Evolutionary conservation across 2,113 vertebrate species (phyloP).

Genomic region (Ctenomys sociabilis): DNA sequence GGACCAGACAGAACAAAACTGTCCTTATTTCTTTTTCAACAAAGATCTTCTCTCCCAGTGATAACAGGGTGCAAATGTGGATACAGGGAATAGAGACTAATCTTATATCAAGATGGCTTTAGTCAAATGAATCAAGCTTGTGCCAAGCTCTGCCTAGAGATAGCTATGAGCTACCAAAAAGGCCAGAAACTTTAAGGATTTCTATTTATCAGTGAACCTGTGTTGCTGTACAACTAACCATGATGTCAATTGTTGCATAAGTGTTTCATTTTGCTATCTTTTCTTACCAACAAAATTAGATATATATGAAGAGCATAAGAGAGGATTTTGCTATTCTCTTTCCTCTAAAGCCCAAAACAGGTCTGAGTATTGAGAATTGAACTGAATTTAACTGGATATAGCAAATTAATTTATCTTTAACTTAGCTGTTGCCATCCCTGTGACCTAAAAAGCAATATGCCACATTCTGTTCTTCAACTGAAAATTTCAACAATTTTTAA

Average conservation of each 20-base stretch:
- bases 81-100: background rate
- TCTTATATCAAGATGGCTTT: background rate
- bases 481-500: background rate
- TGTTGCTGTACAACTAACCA: background rate
- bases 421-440: background rate
- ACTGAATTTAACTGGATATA: background rate
- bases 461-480: background rate
- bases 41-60: background rate
- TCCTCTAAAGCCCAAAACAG: background rate
- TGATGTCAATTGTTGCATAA: background rate
- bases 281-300: background rate
- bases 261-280: background rate
- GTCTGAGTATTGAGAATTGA: background rate
- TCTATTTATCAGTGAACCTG: background rate
- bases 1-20: background rate
- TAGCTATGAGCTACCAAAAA: background rate
- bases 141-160: background rate
- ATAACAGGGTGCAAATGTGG: background rate
- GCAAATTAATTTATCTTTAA: background rate
- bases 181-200: conserved; percentile 25
- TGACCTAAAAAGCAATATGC: background rate
- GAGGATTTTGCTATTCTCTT: background rate
- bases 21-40: background rate
- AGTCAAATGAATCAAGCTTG: background rate
- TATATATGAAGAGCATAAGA: background rate